phyloP scores from a whole-genome alignment of 2,113 vertebrate genomes.

The Lota lota region DNA sequence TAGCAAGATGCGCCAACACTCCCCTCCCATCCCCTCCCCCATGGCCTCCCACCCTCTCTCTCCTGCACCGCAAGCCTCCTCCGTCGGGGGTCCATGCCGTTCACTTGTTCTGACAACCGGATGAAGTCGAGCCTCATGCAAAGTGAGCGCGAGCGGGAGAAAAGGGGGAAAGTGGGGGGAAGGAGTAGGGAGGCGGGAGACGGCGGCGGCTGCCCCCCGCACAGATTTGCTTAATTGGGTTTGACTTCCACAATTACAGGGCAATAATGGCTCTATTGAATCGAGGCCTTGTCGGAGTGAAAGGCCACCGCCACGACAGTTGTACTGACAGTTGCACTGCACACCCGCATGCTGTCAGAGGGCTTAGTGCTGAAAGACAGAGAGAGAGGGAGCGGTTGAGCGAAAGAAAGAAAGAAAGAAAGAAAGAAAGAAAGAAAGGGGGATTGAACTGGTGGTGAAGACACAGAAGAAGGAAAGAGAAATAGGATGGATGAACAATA shows the following conservation, averaged over 20 bases:
- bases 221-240: constrained; percentile 82
- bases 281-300: constrained; percentile 45
- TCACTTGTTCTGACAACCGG: constrained; percentile 31
- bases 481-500: too few relatives aligned
- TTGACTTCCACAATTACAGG: constrained; percentile 73
- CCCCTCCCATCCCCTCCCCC: constrained; percentile 28
- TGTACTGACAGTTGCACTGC: constrained; percentile 22
- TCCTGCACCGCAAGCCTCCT: constrained; percentile 19
- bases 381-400: not conserved
- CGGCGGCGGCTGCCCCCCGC: constrained; percentile 73
- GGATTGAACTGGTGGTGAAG: not conserved
- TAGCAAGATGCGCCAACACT: constrained; percentile 65
- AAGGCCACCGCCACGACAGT: constrained; percentile 37
- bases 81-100: constrained; percentile 41
- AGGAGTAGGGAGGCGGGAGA: not conserved
- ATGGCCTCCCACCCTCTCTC: too few relatives aligned
- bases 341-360: constrained; percentile 52
- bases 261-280: constrained; percentile 68
- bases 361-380: constrained; percentile 41
- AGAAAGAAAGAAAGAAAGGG: not conserved
- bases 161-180: constrained; percentile 30
- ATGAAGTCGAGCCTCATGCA: constrained; percentile 41
- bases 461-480: too few relatives aligned
- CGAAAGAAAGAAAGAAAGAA: not conserved
- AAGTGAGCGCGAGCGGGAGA: constrained; percentile 48